Percentiles rank a stretch among this genome's conserved stretches.
Evolutionary conservation across 2,888 invertebrate genomes (phyloP).

Genomic region (Petrolisthes cinctipes): DNA sequence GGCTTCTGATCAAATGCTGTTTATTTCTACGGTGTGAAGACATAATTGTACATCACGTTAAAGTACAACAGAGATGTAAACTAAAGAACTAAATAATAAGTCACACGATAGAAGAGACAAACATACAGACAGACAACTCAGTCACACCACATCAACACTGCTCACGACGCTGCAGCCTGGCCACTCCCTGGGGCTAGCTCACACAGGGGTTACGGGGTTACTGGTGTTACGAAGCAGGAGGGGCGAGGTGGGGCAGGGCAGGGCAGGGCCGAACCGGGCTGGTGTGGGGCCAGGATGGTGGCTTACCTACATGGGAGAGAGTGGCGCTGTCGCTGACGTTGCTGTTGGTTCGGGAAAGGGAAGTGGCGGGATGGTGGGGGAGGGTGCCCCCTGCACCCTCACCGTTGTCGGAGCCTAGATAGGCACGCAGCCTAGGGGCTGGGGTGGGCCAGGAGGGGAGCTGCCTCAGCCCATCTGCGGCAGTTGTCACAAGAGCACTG

Average conservation of each 20-base stretch:
- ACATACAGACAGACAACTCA: background rate
- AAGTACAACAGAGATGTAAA: too few relatives aligned
- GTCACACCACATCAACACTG: background rate
- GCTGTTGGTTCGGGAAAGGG: conserved; percentile 50
- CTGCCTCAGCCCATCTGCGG: conserved; percentile 37
- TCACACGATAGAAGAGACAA: too few relatives aligned
- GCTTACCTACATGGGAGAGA: conserved; percentile 60
- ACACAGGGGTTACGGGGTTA: background rate
- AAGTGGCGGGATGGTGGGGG: conserved; percentile 35
- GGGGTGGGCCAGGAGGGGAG: conserved; percentile 14
- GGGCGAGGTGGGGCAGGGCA: conserved; percentile 3
- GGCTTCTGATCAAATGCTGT: too few relatives aligned
- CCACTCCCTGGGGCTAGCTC: background rate
- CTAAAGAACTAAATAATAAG: too few relatives aligned
- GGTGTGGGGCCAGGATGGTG: conserved; percentile 14
- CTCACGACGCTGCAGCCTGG: background rate
- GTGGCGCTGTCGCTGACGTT: conserved; percentile 55
- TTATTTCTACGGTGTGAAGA: too few relatives aligned
- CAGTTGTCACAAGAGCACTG: conserved; percentile 63
- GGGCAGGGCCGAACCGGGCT: conserved; percentile 11
- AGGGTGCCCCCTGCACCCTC: conserved; percentile 7
- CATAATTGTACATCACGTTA: too few relatives aligned
- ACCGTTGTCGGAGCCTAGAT: conserved; percentile 32
- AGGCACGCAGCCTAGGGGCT: conserved; percentile 47
- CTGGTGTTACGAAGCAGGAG: background rate